Evolutionary conservation across 2,888 invertebrate genomes (phyloP), one percentile per base, ranked within the genome.

Genomic region (Apeira syringaria): DNA sequence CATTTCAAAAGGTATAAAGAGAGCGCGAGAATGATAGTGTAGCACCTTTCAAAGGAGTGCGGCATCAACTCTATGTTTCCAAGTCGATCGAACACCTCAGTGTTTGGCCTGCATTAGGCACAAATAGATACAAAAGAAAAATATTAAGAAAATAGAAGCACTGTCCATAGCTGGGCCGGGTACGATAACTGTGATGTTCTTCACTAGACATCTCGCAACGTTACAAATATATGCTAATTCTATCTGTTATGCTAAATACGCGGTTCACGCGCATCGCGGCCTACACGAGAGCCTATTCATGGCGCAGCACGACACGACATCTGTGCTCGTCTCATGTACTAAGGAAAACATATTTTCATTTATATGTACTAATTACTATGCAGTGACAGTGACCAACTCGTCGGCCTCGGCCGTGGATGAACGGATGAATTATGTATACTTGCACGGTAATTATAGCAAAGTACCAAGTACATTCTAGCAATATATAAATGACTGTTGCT

Each of bases 241-340:
- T 48, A 53, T 45, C 54, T 50, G 2, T 6, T 33, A 56, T 54
- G 61, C 63, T 68, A 61, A 63, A 56, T 56, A 34, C 47, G 33
- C 47, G 30, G 50, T 64, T 62, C 53, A 57, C 59, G 33, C 53
- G 30, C 53, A 33, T 49, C 44, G 39, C 49, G 28, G 17, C 35
- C 39, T 36, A 35, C 35, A 35, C 35, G 32, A 32, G 29, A 39
- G 34, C 17, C 17, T 34, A 30, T 26, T 26, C 18, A 28, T 5
- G 2, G 0, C 13, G 25, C 17, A 17, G 24, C 5, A 7, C 29
- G 7, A 18, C 28, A 32, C 24, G 18, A 37, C 12, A 37, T 13
- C 20, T 7, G 8, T 27, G 18, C 10, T 7, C 7, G 15, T 25
- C 28, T 26, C 20, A 17, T 42, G 35, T n/a, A n/a, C n/a, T n/a